phyloP scores from a whole-genome alignment of 2,888 invertebrate species.

The Drepanosiphum platanoidis region DNA sequence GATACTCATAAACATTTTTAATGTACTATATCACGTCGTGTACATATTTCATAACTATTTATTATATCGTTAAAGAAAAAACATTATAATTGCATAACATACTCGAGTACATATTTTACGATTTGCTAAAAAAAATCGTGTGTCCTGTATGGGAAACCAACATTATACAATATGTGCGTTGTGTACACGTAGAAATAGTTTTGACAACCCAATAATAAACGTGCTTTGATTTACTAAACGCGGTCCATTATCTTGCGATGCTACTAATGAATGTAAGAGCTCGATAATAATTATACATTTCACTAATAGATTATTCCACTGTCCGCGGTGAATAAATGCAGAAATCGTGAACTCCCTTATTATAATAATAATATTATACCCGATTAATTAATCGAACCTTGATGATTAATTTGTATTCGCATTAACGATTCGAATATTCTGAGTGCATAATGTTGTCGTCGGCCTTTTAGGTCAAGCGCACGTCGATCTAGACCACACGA shows the following conservation, averaged over 20 bases:
- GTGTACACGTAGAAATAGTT: no score
- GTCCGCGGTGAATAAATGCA: not conserved
- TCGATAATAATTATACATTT: not conserved
- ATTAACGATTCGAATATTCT: slow-evolving; percentile 14
- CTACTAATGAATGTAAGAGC: no score
- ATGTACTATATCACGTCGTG: not conserved
- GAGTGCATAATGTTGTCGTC: slow-evolving; percentile 28
- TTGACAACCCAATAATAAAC: no score
- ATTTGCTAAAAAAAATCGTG: no score
- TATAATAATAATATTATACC: slow-evolving; percentile 31
- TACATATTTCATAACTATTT: not conserved
- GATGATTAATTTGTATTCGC: slow-evolving; percentile 11
- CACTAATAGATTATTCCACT: not conserved
- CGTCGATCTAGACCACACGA: slow-evolving; percentile 2
- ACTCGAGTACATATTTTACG: not conserved
- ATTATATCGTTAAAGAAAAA: not conserved
- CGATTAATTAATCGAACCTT: slow-evolving; percentile 23
- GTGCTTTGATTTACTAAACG: no score
- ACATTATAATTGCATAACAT: no score
- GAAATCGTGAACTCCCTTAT: not conserved
- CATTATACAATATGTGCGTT: no score
- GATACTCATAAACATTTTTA: not conserved
- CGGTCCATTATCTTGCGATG: no score
- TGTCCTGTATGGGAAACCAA: no score
- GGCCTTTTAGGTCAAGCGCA: slow-evolving; percentile 29